Evolutionary conservation across 1,140 invertebrate species (phyloP), one percentile per base, ranked within the genome.

Genomic region (Cheumatopsyche charites): DNA sequence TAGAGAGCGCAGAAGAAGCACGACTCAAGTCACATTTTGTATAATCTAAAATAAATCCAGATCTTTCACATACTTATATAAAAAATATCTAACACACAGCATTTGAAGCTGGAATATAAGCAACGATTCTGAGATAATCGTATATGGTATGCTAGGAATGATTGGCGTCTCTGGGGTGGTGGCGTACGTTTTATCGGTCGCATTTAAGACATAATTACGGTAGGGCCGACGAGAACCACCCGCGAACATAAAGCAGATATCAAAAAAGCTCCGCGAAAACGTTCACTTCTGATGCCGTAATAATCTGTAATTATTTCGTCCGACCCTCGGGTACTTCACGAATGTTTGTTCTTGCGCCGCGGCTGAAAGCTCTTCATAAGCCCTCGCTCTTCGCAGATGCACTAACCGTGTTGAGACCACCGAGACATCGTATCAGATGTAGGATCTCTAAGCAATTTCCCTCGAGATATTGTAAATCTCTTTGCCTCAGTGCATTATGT

Each of bases 251-350:
- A 36, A 42, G 67, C 68, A 70, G 68, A 62, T 70, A 68, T 70
- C 68, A 70, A 36, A 47, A 62, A 70, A 62, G 52, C 68, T n/a
- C 68, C 61, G 61, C 55, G 61, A 62, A 62, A 70, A 66, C 66
- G 58, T 73, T 69, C 67, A 73, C 67, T 68, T 55, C 45, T 67
- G 73, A 74, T 74, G 62, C 68, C 42, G 63, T 74, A 74, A 74
- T 74, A 74, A 70, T 62, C 67, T 74, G 66, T 74, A 74, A 74
- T 74, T 74, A 74, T 74, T 74, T 71, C 73, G 63, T 74, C 47
- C 42, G 70, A 66, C 72, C 72, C 62, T 73, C 63, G 68, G 73
- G 73, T 36, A 71, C 67, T 70, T 65, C 73, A 71, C 63, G 73
- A 74, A 21, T 74, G 58, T 74, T 74, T 74, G 29, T 36, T 52